phyloP scores from a whole-genome alignment of 1,140 invertebrate genomes.

The Drosophila melanica region DNA sequence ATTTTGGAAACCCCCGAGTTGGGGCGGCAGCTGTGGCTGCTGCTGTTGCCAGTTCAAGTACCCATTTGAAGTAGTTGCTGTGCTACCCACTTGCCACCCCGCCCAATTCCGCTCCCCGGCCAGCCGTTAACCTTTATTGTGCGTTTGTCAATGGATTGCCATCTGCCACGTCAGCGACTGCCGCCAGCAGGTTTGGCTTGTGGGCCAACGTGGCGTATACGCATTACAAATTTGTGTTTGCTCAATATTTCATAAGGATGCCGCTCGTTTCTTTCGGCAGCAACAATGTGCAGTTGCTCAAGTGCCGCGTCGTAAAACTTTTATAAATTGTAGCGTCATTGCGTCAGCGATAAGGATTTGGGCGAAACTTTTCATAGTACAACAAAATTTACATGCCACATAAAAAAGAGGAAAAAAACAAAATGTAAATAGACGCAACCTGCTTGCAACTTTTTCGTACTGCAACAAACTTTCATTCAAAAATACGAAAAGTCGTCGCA shows the following conservation, averaged over 20 bases:
- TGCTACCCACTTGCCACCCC: too few relatives aligned
- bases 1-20: conserved; percentile 12
- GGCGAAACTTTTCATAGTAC: conserved; percentile 30
- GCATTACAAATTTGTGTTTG: conserved; percentile 34
- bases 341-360: conserved; percentile 48
- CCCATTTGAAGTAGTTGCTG: background rate
- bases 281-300: conserved; percentile 46
- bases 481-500: conserved; percentile 16
- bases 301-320: conserved; percentile 41
- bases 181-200: conserved; percentile 2
- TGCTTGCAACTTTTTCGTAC: conserved; percentile 30
- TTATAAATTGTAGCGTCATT: conserved; percentile 66
- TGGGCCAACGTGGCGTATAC: conserved; percentile 40
- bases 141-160: conserved; percentile 31
- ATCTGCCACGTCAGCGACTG: background rate
- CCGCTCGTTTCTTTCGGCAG: background rate
- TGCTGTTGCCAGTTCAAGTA: conserved; percentile 18
- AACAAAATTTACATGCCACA: conserved; percentile 66
- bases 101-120: background rate
- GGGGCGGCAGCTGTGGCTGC: background rate
- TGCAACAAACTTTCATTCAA: conserved; percentile 50
- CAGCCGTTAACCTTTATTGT: conserved; percentile 33
- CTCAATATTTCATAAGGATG: conserved; percentile 52
- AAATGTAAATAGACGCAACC: conserved; percentile 44
- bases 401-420: background rate